These are phyloP conservation scores for Caenorhabditis doughertyi DNA, from an alignment of 2,888 invertebrate genomes.

Conservation along the genomic window DNA sequence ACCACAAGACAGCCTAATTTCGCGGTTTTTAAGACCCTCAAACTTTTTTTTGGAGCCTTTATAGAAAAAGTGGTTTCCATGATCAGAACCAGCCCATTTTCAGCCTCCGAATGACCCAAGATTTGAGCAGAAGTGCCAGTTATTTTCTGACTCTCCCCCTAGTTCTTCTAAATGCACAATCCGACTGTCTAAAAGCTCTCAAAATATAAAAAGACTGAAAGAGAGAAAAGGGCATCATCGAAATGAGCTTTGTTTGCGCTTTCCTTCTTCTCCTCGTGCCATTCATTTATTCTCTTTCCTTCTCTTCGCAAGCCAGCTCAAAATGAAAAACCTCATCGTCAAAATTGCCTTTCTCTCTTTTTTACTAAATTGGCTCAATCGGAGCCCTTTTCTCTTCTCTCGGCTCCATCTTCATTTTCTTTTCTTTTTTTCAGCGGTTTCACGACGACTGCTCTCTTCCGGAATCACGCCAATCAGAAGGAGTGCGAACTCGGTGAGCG, in stretches of 20 bases:
- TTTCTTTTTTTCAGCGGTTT: conserved; percentile 44
- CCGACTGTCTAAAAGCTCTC: not conserved
- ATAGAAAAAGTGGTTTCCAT: too few species aligned
- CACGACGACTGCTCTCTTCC: conserved; percentile 35
- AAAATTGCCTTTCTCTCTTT: conserved; percentile 22
- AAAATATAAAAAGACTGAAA: not conserved
- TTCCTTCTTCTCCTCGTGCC: not conserved
- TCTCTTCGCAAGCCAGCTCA: not conserved
- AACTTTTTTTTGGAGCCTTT: too few species aligned
- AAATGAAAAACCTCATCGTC: conserved; percentile 39
- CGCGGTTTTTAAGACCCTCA: too few species aligned
- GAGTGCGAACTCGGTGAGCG: conserved; percentile 26
- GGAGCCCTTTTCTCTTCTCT: not conserved
- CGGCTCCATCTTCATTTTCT: not conserved
- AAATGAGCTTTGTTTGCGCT: conserved; percentile 34
- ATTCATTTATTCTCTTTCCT: too few species aligned
- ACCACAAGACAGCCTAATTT: too few species aligned
- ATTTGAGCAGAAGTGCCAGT: not conserved
- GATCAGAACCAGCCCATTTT: too few species aligned
- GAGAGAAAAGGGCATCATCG: not conserved
- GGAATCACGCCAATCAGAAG: conserved; percentile 22
- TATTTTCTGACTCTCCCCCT: too few species aligned
- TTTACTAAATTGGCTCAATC: conserved; percentile 54
- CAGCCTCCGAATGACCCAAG: too few species aligned
- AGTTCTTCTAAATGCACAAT: too few species aligned